Evolutionary conservation across 2,797 vertebrate species (phyloP).

Genomic region (Podarcis siculus): DNA sequence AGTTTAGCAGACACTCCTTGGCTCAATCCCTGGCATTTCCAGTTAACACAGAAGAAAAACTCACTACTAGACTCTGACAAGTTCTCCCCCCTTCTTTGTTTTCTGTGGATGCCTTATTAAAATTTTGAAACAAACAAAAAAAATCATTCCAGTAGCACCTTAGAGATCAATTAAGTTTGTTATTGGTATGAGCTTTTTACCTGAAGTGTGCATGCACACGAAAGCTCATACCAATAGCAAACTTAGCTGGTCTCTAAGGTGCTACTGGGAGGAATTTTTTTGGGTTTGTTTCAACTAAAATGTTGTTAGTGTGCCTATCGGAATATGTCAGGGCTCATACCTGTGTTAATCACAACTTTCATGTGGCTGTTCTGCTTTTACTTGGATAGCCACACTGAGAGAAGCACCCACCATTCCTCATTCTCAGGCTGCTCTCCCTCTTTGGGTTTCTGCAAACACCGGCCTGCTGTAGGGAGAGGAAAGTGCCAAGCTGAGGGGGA

Average conservation of each 20-base stretch:
- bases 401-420: neutral
- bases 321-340: neutral
- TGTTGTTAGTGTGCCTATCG: neutral
- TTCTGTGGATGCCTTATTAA: neutral
- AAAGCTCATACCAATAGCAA: too few relatives aligned
- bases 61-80: too few relatives aligned
- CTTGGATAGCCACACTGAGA: neutral
- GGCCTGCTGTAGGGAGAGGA: too few relatives aligned
- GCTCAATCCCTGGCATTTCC: neutral
- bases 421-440: neutral
- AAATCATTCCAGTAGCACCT: too few relatives aligned
- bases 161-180: too few relatives aligned
- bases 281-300: neutral
- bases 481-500: too few relatives aligned
- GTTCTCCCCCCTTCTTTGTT: neutral
- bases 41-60: neutral
- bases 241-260: too few relatives aligned
- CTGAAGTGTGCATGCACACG: too few relatives aligned
- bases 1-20: neutral
- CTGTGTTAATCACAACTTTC: too few relatives aligned
- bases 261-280: too few relatives aligned
- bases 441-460: neutral
- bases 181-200: too few relatives aligned
- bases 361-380: neutral
- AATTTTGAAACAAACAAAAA: neutral